phyloP scores from a whole-genome alignment of 2,888 invertebrate species.

The Orthosia gothica region DNA sequence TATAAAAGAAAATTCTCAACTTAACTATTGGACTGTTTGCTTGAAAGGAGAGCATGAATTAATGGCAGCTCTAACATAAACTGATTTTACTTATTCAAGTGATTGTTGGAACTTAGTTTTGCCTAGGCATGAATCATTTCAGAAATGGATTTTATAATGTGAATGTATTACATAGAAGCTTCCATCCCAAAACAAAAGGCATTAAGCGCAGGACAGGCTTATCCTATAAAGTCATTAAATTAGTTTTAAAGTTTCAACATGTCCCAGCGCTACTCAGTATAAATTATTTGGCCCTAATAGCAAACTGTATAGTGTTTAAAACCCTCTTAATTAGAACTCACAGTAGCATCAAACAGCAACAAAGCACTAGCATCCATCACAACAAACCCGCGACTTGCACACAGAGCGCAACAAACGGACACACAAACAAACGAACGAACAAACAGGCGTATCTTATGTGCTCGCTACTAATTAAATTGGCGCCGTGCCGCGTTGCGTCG shows the following conservation, averaged over 20 bases:
- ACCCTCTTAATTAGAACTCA: neutral
- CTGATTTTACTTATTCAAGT: neutral
- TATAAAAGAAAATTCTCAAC: neutral
- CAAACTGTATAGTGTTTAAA: neutral
- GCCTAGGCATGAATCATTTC: neutral
- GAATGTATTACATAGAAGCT: neutral
- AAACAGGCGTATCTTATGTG: neutral
- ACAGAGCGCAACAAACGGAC: constrained; percentile 11
- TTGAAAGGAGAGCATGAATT: neutral
- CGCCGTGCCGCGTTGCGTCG: constrained; percentile 11
- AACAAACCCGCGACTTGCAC: neutral
- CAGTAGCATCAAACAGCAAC: neutral
- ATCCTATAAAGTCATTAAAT: neutral
- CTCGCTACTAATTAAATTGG: constrained; percentile 40
- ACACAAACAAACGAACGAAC: constrained; percentile 8
- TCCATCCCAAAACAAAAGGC: neutral
- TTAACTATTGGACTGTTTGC: neutral
- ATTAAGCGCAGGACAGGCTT: neutral
- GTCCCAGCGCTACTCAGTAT: neutral
- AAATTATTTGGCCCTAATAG: neutral
- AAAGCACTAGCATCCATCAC: neutral
- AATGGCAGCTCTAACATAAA: neutral
- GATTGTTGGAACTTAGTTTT: neutral
- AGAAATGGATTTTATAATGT: no score
- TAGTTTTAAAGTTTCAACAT: neutral